These are phyloP conservation scores for Diadophis punctatus DNA, from an alignment of 2,113 vertebrate species.

Conservation along the genomic window DNA sequence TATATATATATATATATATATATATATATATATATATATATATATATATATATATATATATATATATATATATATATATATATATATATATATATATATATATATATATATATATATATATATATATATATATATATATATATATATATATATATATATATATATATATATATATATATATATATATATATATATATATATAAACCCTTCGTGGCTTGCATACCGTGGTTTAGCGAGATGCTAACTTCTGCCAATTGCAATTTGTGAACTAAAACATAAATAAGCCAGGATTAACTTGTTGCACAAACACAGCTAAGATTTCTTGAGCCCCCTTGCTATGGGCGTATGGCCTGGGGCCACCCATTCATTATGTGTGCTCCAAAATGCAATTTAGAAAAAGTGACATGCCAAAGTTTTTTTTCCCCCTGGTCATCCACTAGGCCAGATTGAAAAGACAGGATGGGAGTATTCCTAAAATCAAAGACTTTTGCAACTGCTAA, in stretches of 20 bases:
- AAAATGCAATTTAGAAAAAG: neutral
- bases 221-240: neutral
- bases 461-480: neutral
- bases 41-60: too few relatives aligned
- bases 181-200: too few relatives aligned
- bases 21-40: too few relatives aligned
- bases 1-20: too few relatives aligned
- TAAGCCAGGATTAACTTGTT: neutral
- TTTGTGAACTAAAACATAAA: neutral
- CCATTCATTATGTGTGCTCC: neutral
- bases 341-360: neutral
- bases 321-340: neutral
- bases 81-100: too few relatives aligned
- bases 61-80: too few relatives aligned
- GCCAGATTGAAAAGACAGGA: neutral
- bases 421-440: neutral
- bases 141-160: too few relatives aligned
- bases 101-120: too few relatives aligned
- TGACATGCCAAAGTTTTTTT: accelerated
- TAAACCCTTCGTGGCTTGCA: neutral
- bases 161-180: too few relatives aligned
- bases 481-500: neutral
- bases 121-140: too few relatives aligned
- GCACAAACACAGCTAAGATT: neutral
- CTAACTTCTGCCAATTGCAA: neutral